Percentiles rank a stretch among this genome's conserved stretches.
Conservation (phyloP, 2,113 vertebrate species). For the Pyxicephalus adspersus region DNA sequence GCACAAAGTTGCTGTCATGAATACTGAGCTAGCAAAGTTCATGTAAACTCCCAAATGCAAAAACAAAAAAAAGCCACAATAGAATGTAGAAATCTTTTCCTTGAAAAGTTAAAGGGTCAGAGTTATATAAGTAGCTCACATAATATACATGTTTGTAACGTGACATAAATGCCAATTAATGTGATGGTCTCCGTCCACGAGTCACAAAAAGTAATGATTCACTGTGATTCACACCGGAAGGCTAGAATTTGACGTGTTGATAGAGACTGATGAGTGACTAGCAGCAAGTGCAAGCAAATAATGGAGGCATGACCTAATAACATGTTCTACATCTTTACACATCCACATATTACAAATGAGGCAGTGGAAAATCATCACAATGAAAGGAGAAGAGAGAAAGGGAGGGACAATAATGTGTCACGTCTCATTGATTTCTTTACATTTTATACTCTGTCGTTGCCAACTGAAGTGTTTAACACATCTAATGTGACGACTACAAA, state of each 20-base stretch:
- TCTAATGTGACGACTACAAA: neutral
- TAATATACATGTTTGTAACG: neutral
- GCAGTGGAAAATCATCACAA: neutral
- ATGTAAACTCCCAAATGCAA: neutral
- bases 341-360: neutral
- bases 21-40: no score
- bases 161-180: conserved; percentile 6
- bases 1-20: no score
- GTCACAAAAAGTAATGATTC: conserved; percentile 1
- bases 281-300: conserved; percentile 22
- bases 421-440: conserved; percentile 14
- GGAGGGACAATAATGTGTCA: neutral
- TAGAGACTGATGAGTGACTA: conserved; percentile 14
- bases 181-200: neutral
- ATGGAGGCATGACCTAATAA: neutral
- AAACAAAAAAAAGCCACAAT: neutral
- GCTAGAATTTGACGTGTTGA: neutral
- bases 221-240: conserved; percentile 12
- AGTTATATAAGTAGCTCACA: neutral
- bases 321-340: neutral
- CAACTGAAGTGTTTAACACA: conserved; percentile 4
- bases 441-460: neutral
- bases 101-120: neutral
- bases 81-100: neutral
- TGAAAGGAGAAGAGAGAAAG: neutral